These are phyloP conservation scores for Tetragnatha montana DNA, from an alignment of 2,888 invertebrate genomes.

Conservation along the genomic window DNA sequence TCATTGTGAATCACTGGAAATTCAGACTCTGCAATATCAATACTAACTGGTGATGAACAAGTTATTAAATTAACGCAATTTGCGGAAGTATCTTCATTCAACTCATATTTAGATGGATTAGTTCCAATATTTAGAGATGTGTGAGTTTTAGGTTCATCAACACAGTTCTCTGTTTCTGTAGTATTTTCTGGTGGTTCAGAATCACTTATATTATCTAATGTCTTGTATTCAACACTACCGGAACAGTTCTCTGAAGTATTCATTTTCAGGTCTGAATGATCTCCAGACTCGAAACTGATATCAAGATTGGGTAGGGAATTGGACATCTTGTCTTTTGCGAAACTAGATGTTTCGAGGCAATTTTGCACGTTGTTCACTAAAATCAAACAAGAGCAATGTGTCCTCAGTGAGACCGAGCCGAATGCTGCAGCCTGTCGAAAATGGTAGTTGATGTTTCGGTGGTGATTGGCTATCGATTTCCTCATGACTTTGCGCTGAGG, in stretches of 20 bases:
- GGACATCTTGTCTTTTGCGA: not conserved
- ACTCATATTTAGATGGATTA: not conserved
- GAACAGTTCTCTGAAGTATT: not conserved
- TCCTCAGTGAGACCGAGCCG: constrained; percentile 17
- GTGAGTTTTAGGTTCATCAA: not conserved
- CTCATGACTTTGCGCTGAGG: not conserved
- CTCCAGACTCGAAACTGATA: constrained; percentile 9
- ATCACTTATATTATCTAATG: not conserved
- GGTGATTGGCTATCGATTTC: constrained; percentile 51
- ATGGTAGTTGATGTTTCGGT: constrained; percentile 57
- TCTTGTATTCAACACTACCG: too few species aligned
- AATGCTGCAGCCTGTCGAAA: constrained; percentile 49
- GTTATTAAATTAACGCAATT: too few species aligned
- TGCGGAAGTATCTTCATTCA: too few species aligned
- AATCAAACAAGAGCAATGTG: constrained; percentile 67
- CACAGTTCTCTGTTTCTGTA: not conserved
- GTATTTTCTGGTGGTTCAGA: constrained; percentile 16
- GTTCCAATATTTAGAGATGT: constrained; percentile 11
- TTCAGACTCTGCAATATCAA: too few species aligned
- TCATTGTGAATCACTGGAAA: constrained; percentile 23
- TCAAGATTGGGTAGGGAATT: constrained; percentile 50
- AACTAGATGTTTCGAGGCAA: not conserved
- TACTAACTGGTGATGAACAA: too few species aligned
- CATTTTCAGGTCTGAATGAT: not conserved
- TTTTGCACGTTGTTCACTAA: constrained; percentile 5